phyloP scores from a whole-genome alignment of 2,113 vertebrate species.

The Sebastes schlegelii region DNA sequence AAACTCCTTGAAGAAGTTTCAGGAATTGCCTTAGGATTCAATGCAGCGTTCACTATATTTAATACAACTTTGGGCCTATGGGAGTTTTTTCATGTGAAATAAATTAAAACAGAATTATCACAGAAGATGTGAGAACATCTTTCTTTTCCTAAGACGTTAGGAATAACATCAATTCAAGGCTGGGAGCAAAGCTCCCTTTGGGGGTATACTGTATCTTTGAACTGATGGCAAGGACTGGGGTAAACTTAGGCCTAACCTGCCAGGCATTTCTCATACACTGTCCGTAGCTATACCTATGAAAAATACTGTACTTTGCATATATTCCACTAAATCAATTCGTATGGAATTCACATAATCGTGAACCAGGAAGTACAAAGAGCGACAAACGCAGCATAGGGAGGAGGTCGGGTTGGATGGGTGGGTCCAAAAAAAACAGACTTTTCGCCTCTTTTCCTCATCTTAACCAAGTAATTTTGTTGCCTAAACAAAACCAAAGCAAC shows the following conservation, averaged over 20 bases:
- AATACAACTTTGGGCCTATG: conserved; percentile 13
- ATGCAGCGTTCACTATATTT: background rate
- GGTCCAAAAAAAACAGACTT: too few relatives aligned
- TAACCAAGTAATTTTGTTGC: too few relatives aligned
- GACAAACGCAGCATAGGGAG: too few relatives aligned
- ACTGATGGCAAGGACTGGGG: background rate
- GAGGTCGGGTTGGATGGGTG: too few relatives aligned
- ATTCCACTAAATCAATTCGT: too few relatives aligned
- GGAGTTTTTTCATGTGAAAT: background rate
- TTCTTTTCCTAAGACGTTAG: background rate
- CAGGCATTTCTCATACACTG: too few relatives aligned
- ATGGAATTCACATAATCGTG: too few relatives aligned
- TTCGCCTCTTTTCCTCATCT: too few relatives aligned
- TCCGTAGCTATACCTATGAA: too few relatives aligned
- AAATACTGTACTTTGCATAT: too few relatives aligned
- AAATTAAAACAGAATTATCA: conserved; percentile 16
- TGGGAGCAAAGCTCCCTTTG: background rate
- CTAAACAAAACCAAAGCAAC: too few relatives aligned
- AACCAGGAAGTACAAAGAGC: too few relatives aligned
- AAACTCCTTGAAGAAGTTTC: conserved; percentile 12
- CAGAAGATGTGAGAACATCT: conserved; percentile 6
- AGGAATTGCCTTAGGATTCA: conserved; percentile 21
- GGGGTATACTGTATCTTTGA: background rate
- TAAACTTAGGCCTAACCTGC: background rate
- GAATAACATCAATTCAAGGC: background rate